A percentile compares a stretch with the other conserved stretches of the same genome.
Conservation (phyloP, 2,888 invertebrate genomes). For the Myopa tessellatipennis region DNA sequence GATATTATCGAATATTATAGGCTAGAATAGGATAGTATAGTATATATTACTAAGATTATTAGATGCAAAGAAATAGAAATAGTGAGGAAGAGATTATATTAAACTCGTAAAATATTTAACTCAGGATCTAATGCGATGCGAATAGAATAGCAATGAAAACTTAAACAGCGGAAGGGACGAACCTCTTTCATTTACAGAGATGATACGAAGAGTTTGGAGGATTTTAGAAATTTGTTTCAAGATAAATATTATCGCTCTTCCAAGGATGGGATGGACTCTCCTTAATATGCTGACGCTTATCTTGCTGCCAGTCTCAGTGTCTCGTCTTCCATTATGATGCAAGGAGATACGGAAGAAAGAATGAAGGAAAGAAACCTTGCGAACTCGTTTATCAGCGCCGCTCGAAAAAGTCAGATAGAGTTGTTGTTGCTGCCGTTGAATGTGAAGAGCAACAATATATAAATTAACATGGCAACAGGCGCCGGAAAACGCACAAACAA, state of each 20-base stretch:
- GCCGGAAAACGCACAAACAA: constrained; percentile 12
- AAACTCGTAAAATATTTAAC: too few species aligned
- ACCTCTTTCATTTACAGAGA: not conserved
- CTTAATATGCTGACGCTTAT: constrained; percentile 52
- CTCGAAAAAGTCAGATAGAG: constrained; percentile 2
- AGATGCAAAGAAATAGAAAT: too few species aligned
- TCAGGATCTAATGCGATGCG: too few species aligned
- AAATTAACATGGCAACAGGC: constrained; percentile 62
- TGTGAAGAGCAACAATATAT: constrained; percentile 1
- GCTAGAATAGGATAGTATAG: too few species aligned
- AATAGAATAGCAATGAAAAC: too few species aligned
- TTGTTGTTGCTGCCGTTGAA: constrained; percentile 1
- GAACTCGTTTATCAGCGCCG: constrained; percentile 43
- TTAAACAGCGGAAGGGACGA: not conserved
- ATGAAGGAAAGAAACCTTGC: constrained; percentile 49
- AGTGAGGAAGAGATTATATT: too few species aligned
- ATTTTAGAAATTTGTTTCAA: not conserved
- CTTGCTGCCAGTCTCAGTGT: constrained; percentile 69
- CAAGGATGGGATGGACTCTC: not conserved
- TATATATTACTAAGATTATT: too few species aligned
- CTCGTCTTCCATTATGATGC: constrained; percentile 70
- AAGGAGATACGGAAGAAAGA: constrained; percentile 56
- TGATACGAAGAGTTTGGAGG: not conserved
- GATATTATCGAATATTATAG: too few species aligned
- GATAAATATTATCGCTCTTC: constrained; percentile 10